A percentile compares a stretch with the other conserved stretches of the same genome.
Evolutionary conservation across 2,888 invertebrate genomes (phyloP).

Genomic region (Eudasyphora cyanicolor): DNA sequence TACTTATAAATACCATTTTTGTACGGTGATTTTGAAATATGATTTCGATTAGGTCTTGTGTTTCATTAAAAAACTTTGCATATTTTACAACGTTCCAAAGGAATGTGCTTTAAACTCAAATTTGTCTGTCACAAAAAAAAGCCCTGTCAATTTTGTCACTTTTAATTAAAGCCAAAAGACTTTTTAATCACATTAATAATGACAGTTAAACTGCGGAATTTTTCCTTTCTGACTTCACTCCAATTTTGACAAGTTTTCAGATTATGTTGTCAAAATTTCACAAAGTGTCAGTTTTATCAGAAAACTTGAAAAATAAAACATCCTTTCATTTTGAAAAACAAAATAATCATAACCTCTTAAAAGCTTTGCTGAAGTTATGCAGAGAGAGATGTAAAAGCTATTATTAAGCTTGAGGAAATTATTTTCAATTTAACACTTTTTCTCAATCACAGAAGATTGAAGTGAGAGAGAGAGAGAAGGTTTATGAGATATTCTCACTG

Average conservation of each 20-base stretch:
- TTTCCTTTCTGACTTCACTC: neutral
- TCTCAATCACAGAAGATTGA: neutral
- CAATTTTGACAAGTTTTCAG: neutral
- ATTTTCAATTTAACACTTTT: neutral
- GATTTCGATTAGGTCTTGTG: too few species aligned
- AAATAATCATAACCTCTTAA: neutral
- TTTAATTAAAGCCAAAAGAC: neutral
- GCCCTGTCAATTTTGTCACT: neutral
- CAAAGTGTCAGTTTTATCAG: neutral
- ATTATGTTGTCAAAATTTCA: neutral
- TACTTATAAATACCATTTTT: too few species aligned
- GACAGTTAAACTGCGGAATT: constrained; percentile 1
- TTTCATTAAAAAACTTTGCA: too few species aligned
- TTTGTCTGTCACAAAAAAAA: neutral
- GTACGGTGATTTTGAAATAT: too few species aligned
- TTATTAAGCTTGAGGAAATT: neutral
- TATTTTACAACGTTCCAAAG: too few species aligned
- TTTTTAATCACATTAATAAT: neutral
- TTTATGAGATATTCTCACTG: neutral
- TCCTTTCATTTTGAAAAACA: neutral
- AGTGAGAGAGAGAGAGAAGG: neutral
- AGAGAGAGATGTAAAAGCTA: neutral
- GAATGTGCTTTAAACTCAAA: neutral
- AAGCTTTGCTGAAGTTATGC: neutral
- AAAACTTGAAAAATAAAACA: too few species aligned